Conservation (phyloP, 2,113 vertebrate species). For the Engraulis encrasicolus region DNA sequence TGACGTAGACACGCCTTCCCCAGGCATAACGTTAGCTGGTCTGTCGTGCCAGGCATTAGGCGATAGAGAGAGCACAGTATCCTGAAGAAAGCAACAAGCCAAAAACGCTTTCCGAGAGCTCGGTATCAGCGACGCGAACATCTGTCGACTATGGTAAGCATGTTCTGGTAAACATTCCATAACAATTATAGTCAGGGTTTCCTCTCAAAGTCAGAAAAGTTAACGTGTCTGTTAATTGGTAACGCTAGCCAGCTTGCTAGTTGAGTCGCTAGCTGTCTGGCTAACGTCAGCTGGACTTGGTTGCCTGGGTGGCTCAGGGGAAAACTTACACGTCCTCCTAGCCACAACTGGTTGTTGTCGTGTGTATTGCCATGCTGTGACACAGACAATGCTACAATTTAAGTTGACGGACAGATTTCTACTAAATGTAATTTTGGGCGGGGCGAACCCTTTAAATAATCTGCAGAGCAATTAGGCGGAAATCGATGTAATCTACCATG, state of each 20-base stretch:
- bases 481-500: neutral
- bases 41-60: neutral
- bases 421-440: neutral
- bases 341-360: neutral
- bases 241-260: conserved; percentile 2
- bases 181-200: neutral
- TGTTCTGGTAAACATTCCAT: neutral
- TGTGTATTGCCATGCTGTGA: neutral
- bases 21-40: neutral
- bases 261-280: neutral
- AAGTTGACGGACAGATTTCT: neutral
- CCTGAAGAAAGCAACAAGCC: conserved; percentile 13
- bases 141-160: neutral
- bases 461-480: neutral
- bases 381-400: neutral
- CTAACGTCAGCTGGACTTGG: neutral
- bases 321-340: conserved; percentile 10
- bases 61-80: neutral
- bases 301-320: neutral
- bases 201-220: neutral
- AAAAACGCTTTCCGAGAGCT: neutral
- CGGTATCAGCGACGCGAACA: neutral
- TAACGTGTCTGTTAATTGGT: neutral
- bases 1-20: neutral
- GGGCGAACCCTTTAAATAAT: neutral